phyloP scores from a whole-genome alignment of 2,797 vertebrate genomes.

The Hypotaenidia okinawae region DNA sequence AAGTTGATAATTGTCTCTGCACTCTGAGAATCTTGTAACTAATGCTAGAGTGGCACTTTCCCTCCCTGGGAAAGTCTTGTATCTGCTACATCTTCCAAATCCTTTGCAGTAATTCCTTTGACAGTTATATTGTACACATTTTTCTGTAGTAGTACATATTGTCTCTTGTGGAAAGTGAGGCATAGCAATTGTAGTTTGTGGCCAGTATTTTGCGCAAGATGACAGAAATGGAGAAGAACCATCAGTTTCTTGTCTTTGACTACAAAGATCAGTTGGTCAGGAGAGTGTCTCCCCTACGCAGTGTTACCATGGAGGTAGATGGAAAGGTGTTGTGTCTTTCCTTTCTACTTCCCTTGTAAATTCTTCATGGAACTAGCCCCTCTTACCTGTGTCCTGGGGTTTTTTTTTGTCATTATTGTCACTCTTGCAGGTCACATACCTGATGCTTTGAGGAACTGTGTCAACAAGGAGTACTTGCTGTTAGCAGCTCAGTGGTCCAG shows the following conservation, averaged over 20 bases:
- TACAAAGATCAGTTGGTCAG: background rate
- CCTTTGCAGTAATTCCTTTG: background rate
- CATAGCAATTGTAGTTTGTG: background rate
- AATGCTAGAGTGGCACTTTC: background rate
- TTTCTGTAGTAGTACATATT: background rate
- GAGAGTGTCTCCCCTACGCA: background rate
- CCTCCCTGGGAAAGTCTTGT: background rate
- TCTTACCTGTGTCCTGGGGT: background rate
- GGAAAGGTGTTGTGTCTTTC: background rate
- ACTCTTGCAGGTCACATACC: slow-evolving; percentile 87
- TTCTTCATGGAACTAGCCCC: background rate
- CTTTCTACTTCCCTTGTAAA: background rate
- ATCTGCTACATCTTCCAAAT: background rate
- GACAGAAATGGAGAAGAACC: background rate
- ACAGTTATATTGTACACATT: background rate
- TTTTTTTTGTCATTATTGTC: slow-evolving; percentile 24
- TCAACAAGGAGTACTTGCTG: slow-evolving; percentile 96
- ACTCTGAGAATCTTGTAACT: background rate
- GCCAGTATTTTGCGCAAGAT: background rate
- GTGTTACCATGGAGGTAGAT: background rate
- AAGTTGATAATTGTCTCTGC: background rate
- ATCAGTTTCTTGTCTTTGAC: background rate
- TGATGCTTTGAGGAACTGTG: slow-evolving; percentile 93
- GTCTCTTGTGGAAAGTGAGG: background rate
- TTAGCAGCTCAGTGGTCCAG: slow-evolving; percentile 91